A percentile compares a stretch with the other conserved stretches of the same genome.
Evolutionary conservation across 2,113 vertebrate genomes (phyloP).

Genomic region (Ceyx cyanopectus): DNA sequence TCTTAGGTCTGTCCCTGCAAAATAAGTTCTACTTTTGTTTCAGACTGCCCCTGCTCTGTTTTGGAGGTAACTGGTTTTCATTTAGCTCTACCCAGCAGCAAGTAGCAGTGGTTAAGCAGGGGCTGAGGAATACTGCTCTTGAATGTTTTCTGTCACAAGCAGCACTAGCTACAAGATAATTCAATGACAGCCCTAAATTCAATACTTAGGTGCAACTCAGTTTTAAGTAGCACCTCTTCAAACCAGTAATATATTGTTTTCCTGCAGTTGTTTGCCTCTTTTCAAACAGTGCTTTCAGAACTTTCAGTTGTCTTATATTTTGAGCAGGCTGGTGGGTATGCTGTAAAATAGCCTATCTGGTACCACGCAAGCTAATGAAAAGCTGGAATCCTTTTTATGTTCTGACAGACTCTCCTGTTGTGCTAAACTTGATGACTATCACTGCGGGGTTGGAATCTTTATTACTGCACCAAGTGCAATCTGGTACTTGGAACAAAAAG

Average conservation of each 20-base stretch:
- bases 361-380: slow-evolving; percentile 64
- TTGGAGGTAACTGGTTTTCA: background rate
- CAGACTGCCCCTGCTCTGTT: background rate
- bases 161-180: background rate
- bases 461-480: slow-evolving; percentile 76
- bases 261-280: background rate
- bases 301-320: slow-evolving; percentile 43
- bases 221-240: background rate
- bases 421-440: slow-evolving; percentile 74
- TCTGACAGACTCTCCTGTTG: slow-evolving; percentile 63
- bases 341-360: slow-evolving; percentile 67
- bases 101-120: background rate
- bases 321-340: slow-evolving; percentile 57
- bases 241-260: background rate
- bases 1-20: background rate
- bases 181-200: background rate
- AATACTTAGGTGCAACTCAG: background rate
- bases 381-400: slow-evolving; percentile 77
- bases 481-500: slow-evolving; percentile 74
- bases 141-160: background rate
- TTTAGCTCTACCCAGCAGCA: background rate
- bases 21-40: background rate
- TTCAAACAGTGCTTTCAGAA: background rate
- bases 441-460: slow-evolving; percentile 75
- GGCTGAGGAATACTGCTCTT: background rate